Evolutionary conservation across 64 coral and sea anemone species (phyloP), one percentile per base, ranked within the genome.

Genomic region (Dendrophyllia cribrosa): DNA sequence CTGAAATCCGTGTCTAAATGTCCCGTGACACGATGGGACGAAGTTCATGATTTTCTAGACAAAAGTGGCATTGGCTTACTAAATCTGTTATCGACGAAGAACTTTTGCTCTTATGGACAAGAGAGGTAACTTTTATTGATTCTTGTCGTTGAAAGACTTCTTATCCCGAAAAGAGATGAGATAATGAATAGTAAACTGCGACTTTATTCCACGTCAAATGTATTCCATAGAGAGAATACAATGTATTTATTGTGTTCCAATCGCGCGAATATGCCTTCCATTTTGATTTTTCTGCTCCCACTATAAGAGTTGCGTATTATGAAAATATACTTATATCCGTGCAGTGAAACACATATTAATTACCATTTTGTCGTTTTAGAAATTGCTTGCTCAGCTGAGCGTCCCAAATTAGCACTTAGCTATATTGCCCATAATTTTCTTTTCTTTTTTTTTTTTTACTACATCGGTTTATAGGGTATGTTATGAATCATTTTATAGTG

Each of bases 101-200:
- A 64, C 60, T 43, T 93, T 87, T 86, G 60, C 34, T 77, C 61
- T 87, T 60, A 88, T 16, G 17, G 70, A 59, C 86, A 45, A 22
- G 55, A 84, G 66, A 56, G 21, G 66, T 52, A 59, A 55, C 84
- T 46, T 72, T 87, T 59, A 79, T 79, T 23, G 16, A 43, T 26
- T 21, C 5, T 14, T 74, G 44, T 59, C 6, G 70, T 74, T 62
- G 70, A 74, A 88, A 63, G 44, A 3, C 2, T 17, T 11, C 51
- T 58, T 26, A 58, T 76, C 52, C 3, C 14, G 6, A 26, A 87
- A 87, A 20, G 1, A 15, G 43, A 68, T 13, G 0, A 7, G 68
- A 74, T 55, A 11, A 15, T 64, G 59, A 14, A 74, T 20, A 3
- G 43, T 26, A 46, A 26, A 25, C 43, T 26, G 43, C 8, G 22